These are phyloP conservation scores for Reticulitermes lucifugus DNA, from an alignment of 2,888 invertebrate species.

Conservation along the genomic window DNA sequence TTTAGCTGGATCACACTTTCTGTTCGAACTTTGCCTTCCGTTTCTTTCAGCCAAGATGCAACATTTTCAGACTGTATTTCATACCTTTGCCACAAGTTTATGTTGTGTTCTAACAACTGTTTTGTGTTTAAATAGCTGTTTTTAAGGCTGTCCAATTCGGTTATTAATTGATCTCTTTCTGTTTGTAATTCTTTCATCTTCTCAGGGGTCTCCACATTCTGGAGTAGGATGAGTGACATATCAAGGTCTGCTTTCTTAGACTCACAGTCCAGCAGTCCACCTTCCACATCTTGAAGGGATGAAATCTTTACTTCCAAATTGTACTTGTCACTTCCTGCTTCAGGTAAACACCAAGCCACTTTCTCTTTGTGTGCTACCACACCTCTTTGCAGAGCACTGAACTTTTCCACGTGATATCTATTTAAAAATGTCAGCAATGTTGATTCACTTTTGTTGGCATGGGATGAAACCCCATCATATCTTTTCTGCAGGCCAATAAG, in stretches of 20 bases:
- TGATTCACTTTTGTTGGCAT: constrained; percentile 83
- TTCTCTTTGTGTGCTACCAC: constrained; percentile 87
- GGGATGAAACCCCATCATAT: constrained; percentile 80
- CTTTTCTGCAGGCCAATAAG: constrained; percentile 85
- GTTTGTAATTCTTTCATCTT: constrained; percentile 74
- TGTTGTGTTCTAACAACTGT: constrained; percentile 75
- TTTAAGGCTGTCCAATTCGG: constrained; percentile 78
- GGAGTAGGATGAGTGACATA: constrained; percentile 77
- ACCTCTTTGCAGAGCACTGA: constrained; percentile 83
- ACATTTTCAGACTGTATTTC: constrained; percentile 81
- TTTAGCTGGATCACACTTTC: constrained; percentile 80
- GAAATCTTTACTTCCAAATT: constrained; percentile 92
- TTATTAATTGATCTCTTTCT: constrained; percentile 77
- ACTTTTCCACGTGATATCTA: constrained; percentile 88
- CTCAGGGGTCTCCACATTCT: constrained; percentile 79
- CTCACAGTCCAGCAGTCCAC: constrained; percentile 78
- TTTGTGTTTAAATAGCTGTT: constrained; percentile 77
- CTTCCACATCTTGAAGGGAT: constrained; percentile 80
- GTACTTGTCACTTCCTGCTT: constrained; percentile 89
- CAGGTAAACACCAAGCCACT: constrained; percentile 91
- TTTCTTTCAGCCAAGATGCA: constrained; percentile 81
- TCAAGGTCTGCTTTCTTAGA: constrained; percentile 75
- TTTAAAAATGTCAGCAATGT: constrained; percentile 84
- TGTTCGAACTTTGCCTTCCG: constrained; percentile 78
- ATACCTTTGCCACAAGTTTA: constrained; percentile 83